Evolutionary conservation across 2,888 invertebrate genomes (phyloP), one percentile per base, ranked within the genome.

Genomic region (Diadegma fenestrale): DNA sequence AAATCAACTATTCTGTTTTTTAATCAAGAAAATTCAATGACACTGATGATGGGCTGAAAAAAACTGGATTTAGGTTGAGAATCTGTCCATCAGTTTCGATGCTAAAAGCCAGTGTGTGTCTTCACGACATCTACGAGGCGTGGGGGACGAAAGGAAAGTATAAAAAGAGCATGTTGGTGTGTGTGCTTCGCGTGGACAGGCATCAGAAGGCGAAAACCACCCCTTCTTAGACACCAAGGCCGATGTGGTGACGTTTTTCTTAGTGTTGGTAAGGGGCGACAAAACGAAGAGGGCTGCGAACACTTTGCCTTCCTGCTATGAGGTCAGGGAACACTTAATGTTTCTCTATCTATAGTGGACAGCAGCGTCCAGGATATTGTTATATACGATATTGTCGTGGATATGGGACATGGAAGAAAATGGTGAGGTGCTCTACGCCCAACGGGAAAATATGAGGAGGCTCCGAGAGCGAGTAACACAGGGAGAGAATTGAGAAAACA

Each of bases 341-440:
- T 92, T 93, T 91, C 91, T 93, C 92, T 93, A 93, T 93, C 92
- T 93, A 93, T 92, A 91, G 90, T 87, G 90, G 90, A 90, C 91
- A 91, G 91, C 87, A 89, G 90, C 89, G 87, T 87, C 85, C 77
- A 89, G 91, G 91, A 93, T 93, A 93, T 93, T 93, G 93, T 93
- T 93, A 93, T 93, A 93, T 93, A 93, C 90, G 93, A 92, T 90
- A 91, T 92, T 92, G 92, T 90, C 90, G 88, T 88, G 89, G 88
- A 91, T 86, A 91, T 86, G 87, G 88, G 76, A 80, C 66, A 72
- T 80, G 68, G 77, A 54, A 77, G 81, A 68, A 77, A 77, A 73
- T 75, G 84, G 68, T 54, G 68, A 33, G 45, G 69, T 41, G 61
- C 64, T 82, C 69, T 69, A 41, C 78, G 81, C 85, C 85, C 88